Evolutionary conservation across 2,797 vertebrate genomes (phyloP), one percentile per base, ranked within the genome.

Genomic region (Saxicola maurus): DNA sequence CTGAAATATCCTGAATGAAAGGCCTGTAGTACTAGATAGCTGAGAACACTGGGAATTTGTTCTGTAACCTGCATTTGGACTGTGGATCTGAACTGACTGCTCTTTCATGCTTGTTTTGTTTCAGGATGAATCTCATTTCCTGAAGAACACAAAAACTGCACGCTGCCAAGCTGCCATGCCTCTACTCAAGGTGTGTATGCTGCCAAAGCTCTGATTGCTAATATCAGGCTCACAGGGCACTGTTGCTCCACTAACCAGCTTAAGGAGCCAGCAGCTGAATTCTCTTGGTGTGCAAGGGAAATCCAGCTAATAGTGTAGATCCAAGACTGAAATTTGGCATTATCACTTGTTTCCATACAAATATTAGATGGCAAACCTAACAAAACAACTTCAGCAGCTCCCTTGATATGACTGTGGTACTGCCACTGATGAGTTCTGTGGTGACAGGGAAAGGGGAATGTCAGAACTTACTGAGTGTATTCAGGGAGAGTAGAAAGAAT

Each of bases 111-210:
- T 87, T 94, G 18, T 95, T 94, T 95, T 94, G 37, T 95, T 97
- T 83, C 95, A 99, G 99, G 99, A 99, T 92, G 99, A 99, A 93
- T 99, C 98, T 75, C 99, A 99, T 97, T 99, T 99, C 91, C 96
- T 99, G 90, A 99, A 99, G 97, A 99, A 99, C 89, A 96, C 97
- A 23, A 99, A 98, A 97, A 99, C 99, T 0, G 99, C 98, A 38
- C 98, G 99, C 48, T 99, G 98, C 89, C 98, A 97, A 93, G 98
- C 98, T 56, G 98, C 99, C 14, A 90, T 99, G 94, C 98, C 99
- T 62, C 94, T 99, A 3, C 97, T 99, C 15, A 99, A 99, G 98
- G 99, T 99, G 82, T 8, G 94, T 95, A 49, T 64, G 40, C 17
- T 92, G 60, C 56, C 64, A 57, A 16, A 81, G 30, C 49, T 83